Evolutionary conservation across 2,113 vertebrate species (phyloP), one percentile per base, ranked within the genome.

Genomic region (Perca flavescens): DNA sequence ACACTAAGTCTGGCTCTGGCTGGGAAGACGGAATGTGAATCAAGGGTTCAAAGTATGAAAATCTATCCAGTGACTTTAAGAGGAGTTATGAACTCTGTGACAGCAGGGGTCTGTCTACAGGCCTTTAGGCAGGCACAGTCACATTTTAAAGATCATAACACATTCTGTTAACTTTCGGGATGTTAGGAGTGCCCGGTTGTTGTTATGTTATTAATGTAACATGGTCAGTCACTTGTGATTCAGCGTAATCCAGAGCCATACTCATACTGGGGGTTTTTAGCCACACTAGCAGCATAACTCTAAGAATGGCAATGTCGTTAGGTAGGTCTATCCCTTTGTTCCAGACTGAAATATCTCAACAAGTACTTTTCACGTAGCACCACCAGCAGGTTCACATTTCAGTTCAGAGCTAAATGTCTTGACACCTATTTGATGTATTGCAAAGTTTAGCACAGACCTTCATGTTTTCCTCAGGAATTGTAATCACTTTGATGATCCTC

Each of bases 61-160:
- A 68, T 56, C 64, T 60, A 63, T 64, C 52, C 68, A 54, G 31
- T 65, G 31, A 72, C 64, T 88, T 86, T 53, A 61, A 36, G n/a
- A 64, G 36, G 46, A 74, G 31, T 76, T 78, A 60, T 56, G 46
- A 58, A 13, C 54, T 0, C 5, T 54, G 2, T 71, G 50, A 80
- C 67, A 66, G 43, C 56, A 63, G 66, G 72, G 83, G 53, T 54
- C 3, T 13, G 3, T 69, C 52, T 14, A 3, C 61, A 17, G 76
- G 25, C 22, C 66, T 40, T 12, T 75, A 71, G 61, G 36, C 76
- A 68, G 58, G 6, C 34, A 77, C 52, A 50, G 17, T 53, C n/a
- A 73, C 66, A 34, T 36, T 82, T 62, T 46, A 19, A 68, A 49
- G 21, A 52, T 67, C 43, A 65, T 28, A 62, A 58, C 43, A 56